phyloP scores from a whole-genome alignment of 2,113 vertebrate species.

The Myrmecophaga tridactyla region DNA sequence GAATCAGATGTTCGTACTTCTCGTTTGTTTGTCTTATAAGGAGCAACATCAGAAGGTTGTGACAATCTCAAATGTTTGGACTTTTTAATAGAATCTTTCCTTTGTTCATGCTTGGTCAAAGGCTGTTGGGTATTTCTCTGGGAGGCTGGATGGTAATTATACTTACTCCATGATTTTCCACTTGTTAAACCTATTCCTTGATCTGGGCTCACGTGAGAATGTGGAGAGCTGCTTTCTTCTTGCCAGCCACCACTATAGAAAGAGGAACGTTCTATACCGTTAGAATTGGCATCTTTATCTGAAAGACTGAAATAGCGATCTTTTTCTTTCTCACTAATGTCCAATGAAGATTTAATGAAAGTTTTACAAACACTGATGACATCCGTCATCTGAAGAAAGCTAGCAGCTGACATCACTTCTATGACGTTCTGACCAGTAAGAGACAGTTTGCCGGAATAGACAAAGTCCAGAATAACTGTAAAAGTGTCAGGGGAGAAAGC shows the following conservation, averaged over 20 bases:
- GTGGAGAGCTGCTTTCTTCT: slow-evolving; percentile 80
- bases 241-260: slow-evolving; percentile 80
- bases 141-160: slow-evolving; percentile 78
- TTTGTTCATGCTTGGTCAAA: slow-evolving; percentile 75
- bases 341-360: slow-evolving; percentile 97
- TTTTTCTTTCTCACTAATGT: slow-evolving; percentile 91
- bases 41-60: slow-evolving; percentile 73
- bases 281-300: slow-evolving; percentile 84
- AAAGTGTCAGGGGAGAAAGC: slow-evolving; percentile 95
- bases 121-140: slow-evolving; percentile 69
- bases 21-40: slow-evolving; percentile 72
- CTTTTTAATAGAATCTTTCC: slow-evolving; percentile 70
- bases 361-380: slow-evolving; percentile 97
- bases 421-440: slow-evolving; percentile 96
- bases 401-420: slow-evolving; percentile 98
- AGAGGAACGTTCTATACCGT: slow-evolving; percentile 70
- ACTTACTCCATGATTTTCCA: slow-evolving; percentile 78
- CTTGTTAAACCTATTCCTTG: slow-evolving; percentile 72
- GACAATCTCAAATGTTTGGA: slow-evolving; percentile 78
- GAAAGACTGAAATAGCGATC: slow-evolving; percentile 91
- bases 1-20: slow-evolving; percentile 64
- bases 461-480: slow-evolving; percentile 95
- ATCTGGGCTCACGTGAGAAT: slow-evolving; percentile 69
- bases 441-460: slow-evolving; percentile 95
- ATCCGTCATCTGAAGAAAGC: slow-evolving; percentile 98